phyloP scores from a whole-genome alignment of 2,888 invertebrate genomes.

The Allophyes oxyacanthae region DNA sequence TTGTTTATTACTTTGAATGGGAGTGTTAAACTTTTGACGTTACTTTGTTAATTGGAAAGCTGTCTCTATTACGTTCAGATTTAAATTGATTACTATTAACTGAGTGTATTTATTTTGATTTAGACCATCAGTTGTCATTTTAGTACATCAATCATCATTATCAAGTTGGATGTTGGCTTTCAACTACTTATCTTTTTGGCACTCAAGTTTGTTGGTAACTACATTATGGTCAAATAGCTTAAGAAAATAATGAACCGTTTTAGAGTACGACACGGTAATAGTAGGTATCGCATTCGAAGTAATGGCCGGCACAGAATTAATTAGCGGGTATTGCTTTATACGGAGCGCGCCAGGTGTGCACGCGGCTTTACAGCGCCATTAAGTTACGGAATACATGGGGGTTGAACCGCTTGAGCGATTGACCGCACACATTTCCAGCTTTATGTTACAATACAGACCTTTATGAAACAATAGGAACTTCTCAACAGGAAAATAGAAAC shows the following conservation, averaged over 20 bases:
- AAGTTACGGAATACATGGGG: conserved; percentile 70
- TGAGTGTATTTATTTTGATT: conserved; percentile 38
- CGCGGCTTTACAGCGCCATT: conserved; percentile 80
- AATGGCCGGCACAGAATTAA: conserved; percentile 82
- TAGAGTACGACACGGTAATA: conserved; percentile 69
- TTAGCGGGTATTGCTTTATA: conserved; percentile 76
- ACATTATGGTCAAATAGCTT: conserved; percentile 13
- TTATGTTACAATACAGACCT: conserved; percentile 56
- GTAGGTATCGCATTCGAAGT: conserved; percentile 75
- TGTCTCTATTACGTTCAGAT: conserved; percentile 44
- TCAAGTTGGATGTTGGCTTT: conserved; percentile 3
- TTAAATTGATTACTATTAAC: conserved; percentile 43
- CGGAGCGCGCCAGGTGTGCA: conserved; percentile 78
- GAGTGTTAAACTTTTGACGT: conserved; percentile 44
- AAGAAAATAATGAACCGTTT: conserved; percentile 68
- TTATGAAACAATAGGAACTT: conserved; percentile 59
- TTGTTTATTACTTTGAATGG: conserved; percentile 45
- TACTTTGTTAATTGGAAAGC: conserved; percentile 48
- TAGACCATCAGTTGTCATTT: conserved; percentile 20
- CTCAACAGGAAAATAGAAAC: conserved; percentile 52
- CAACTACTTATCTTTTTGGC: conserved; percentile 4
- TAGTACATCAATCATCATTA: conserved; percentile 33
- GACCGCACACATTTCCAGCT: conserved; percentile 66
- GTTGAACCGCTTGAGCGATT: conserved; percentile 75
- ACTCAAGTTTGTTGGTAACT: conserved; percentile 4